Conservation (phyloP, 2,888 invertebrate species). For the Cremastinae sp. region DNA sequence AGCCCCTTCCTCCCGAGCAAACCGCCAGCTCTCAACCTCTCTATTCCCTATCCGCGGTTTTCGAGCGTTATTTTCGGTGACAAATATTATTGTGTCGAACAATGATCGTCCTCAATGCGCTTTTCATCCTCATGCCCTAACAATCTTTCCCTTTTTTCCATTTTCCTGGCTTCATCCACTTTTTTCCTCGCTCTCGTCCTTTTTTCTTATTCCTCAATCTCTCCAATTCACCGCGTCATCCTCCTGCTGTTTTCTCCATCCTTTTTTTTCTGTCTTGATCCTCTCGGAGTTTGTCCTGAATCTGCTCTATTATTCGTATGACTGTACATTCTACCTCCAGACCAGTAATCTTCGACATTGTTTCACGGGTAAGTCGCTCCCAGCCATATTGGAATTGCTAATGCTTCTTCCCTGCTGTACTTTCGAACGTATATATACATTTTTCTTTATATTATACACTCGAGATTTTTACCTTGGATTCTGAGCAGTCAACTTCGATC, state of each 20-base stretch:
- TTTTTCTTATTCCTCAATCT: slow-evolving; percentile 28
- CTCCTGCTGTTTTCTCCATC: slow-evolving; percentile 30
- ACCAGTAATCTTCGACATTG: slow-evolving; percentile 63
- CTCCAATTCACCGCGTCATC: slow-evolving; percentile 8
- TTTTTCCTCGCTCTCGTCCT: slow-evolving; percentile 36
- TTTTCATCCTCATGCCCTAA: slow-evolving; percentile 47
- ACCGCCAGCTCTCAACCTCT: slow-evolving; percentile 53
- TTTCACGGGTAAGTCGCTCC: slow-evolving; percentile 70
- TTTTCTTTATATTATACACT: slow-evolving; percentile 29
- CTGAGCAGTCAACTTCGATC: slow-evolving; percentile 36
- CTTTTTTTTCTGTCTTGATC: slow-evolving; percentile 41
- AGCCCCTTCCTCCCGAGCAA: slow-evolving; percentile 38
- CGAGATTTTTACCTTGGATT: slow-evolving; percentile 53
- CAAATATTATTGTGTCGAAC: slow-evolving; percentile 80
- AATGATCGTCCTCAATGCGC: slow-evolving; percentile 78
- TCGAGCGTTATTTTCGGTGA: slow-evolving; percentile 78
- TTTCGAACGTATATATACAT: slow-evolving; percentile 12
- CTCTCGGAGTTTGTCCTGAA: slow-evolving; percentile 53
- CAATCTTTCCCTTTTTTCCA: slow-evolving; percentile 40
- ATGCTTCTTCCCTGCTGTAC: slow-evolving; percentile 63
- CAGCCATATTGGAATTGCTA: slow-evolving; percentile 76
- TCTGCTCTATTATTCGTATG: slow-evolving; percentile 38
- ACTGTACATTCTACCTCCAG: slow-evolving; percentile 45
- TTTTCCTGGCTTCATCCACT: slow-evolving; percentile 42
- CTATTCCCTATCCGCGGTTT: slow-evolving; percentile 64